These are phyloP conservation scores for Bos javanicus DNA, from an alignment of 2,113 vertebrate genomes.

Conservation along the genomic window DNA sequence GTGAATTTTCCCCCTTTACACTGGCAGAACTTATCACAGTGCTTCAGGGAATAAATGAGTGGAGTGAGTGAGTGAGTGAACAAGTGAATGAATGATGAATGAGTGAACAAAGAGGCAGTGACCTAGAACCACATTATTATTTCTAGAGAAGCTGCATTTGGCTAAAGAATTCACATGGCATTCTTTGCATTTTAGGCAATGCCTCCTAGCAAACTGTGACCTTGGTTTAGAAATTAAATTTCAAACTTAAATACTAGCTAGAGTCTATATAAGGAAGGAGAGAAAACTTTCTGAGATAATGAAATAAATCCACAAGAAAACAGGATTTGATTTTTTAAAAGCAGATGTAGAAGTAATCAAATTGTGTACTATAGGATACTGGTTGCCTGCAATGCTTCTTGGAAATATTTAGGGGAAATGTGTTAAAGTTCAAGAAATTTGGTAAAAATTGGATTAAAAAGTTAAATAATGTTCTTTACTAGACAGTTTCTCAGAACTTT, in stretches of 20 bases:
- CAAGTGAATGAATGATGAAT: background rate
- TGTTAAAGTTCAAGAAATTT: background rate
- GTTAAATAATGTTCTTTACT: background rate
- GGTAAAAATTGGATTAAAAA: background rate
- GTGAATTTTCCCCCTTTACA: background rate
- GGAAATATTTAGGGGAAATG: background rate
- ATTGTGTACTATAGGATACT: background rate
- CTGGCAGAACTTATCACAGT: background rate
- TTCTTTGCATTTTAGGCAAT: conserved; percentile 1
- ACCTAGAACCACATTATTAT: background rate
- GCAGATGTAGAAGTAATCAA: background rate
- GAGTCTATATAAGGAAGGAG: background rate
- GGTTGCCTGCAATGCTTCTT: background rate
- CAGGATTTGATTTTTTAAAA: conserved; percentile 4
- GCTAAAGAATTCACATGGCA: conserved; percentile 10
- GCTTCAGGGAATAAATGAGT: background rate
- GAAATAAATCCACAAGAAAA: background rate
- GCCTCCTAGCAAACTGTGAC: background rate
- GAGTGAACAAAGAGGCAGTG: background rate
- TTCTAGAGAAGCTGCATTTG: background rate
- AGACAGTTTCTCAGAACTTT: background rate
- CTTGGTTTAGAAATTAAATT: conserved; percentile 11
- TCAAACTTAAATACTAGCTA: conserved; percentile 1
- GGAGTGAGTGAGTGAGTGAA: background rate
- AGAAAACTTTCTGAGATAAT: background rate